phyloP scores from a whole-genome alignment of 2,888 invertebrate genomes.

The Glyphotaelius pellucidus region DNA sequence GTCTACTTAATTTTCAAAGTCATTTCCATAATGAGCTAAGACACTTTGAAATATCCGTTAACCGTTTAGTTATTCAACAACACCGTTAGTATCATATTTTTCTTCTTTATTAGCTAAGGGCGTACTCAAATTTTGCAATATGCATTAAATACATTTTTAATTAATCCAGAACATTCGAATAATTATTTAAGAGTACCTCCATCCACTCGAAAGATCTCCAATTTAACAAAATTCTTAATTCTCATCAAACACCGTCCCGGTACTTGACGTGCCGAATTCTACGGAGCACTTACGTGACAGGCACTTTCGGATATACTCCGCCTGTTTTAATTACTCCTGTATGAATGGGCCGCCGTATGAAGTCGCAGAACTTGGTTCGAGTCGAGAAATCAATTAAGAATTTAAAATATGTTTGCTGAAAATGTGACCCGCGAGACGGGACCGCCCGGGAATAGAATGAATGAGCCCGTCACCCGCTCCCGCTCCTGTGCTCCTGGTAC shows the following conservation, averaged over 20 bases:
- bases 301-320: slow-evolving; percentile 35
- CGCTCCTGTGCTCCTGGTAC: neutral
- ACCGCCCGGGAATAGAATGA: slow-evolving; percentile 13
- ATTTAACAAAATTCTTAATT: slow-evolving; percentile 41
- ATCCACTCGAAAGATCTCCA: slow-evolving; percentile 4
- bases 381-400: slow-evolving; percentile 61
- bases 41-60: too few relatives aligned
- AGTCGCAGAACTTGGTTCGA: slow-evolving; percentile 31
- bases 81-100: neutral
- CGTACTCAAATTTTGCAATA: neutral
- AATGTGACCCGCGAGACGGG: slow-evolving; percentile 47
- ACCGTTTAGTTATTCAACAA: too few relatives aligned
- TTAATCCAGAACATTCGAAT: neutral
- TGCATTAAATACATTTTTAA: neutral
- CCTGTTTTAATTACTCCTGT: slow-evolving; percentile 47
- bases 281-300: slow-evolving; percentile 38
- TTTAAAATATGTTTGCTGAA: slow-evolving; percentile 63
- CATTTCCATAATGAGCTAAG: too few relatives aligned
- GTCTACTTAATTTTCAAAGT: too few relatives aligned
- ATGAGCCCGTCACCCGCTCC: neutral
- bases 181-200: slow-evolving; percentile 9
- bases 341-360: slow-evolving; percentile 24
- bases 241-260: slow-evolving; percentile 15
- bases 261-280: slow-evolving; percentile 21
- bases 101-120: neutral